Evolutionary conservation across 2,797 vertebrate genomes (phyloP).

Genomic region (Tokudaia tokunoshimensis): DNA sequence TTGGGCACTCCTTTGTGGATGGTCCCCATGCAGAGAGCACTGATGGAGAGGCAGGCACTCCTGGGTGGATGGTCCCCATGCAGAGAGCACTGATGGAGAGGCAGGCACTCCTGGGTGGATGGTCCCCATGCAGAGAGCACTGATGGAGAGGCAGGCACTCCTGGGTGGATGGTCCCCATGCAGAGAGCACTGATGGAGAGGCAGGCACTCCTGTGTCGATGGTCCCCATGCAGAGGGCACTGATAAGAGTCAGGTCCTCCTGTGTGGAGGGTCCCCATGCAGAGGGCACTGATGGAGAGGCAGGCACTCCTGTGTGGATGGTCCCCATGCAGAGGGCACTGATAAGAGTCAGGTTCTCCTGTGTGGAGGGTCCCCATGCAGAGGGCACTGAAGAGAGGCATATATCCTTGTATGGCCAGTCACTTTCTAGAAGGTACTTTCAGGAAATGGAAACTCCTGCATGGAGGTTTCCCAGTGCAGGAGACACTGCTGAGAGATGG

Average conservation of each 20-base stretch:
- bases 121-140: rapidly evolving
- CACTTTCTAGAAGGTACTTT: too few species aligned
- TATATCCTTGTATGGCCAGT: too few species aligned
- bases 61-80: too few species aligned
- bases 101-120: too few species aligned
- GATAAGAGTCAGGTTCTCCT: not conserved
- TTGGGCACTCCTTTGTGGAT: not conserved
- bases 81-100: not conserved
- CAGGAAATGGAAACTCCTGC: not conserved
- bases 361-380: not conserved
- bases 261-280: too few species aligned
- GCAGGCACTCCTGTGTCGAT: too few species aligned
- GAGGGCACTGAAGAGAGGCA: too few species aligned
- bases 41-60: not conserved
- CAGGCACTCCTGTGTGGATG: too few species aligned
- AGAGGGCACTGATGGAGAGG: too few species aligned
- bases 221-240: too few species aligned
- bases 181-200: not conserved
- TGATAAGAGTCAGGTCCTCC: not conserved
- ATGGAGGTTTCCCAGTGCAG: not conserved
- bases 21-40: not conserved
- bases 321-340: too few species aligned
- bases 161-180: too few species aligned
- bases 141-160: not conserved
- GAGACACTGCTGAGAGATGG: not conserved